Percentiles rank a stretch among this genome's conserved stretches.
These are phyloP conservation scores for Sporophila hypoxantha DNA, from an alignment of 2,113 vertebrate species.

Conservation along the genomic window DNA sequence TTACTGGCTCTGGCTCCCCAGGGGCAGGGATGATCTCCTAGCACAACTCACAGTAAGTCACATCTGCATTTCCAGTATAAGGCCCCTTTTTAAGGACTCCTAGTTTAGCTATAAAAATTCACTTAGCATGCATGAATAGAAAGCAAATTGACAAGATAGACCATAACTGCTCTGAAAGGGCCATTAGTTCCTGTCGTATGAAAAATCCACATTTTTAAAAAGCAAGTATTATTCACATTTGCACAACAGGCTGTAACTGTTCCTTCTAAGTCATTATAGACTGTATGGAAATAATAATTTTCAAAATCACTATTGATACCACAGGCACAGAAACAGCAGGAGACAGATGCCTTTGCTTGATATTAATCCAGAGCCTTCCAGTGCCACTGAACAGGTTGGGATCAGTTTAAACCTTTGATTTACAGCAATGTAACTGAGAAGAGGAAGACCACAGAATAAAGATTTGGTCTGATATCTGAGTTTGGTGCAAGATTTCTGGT, in stretches of 20 bases:
- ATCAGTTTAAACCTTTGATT: neutral
- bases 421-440: neutral
- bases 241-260: slow-evolving; percentile 15
- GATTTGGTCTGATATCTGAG: neutral
- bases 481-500: neutral
- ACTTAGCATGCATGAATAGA: slow-evolving; percentile 43
- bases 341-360: neutral
- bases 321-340: neutral
- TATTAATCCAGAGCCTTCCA: neutral
- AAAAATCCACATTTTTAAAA: slow-evolving; percentile 16
- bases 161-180: slow-evolving; percentile 40
- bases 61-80: slow-evolving; percentile 42
- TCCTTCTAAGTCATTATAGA: slow-evolving; percentile 20
- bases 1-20: slow-evolving; percentile 24
- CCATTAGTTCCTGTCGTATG: slow-evolving; percentile 31
- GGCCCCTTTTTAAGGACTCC: slow-evolving; percentile 53
- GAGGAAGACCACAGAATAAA: neutral
- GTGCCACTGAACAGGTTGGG: neutral
- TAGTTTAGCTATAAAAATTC: slow-evolving; percentile 50
- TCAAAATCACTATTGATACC: slow-evolving; percentile 13
- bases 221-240: slow-evolving; percentile 26
- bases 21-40: slow-evolving; percentile 18
- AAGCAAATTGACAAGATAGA: slow-evolving; percentile 48
- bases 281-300: slow-evolving; percentile 1
- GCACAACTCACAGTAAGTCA: neutral